Conservation (phyloP, 2,113 vertebrate species). For the Butorides virescens region DNA sequence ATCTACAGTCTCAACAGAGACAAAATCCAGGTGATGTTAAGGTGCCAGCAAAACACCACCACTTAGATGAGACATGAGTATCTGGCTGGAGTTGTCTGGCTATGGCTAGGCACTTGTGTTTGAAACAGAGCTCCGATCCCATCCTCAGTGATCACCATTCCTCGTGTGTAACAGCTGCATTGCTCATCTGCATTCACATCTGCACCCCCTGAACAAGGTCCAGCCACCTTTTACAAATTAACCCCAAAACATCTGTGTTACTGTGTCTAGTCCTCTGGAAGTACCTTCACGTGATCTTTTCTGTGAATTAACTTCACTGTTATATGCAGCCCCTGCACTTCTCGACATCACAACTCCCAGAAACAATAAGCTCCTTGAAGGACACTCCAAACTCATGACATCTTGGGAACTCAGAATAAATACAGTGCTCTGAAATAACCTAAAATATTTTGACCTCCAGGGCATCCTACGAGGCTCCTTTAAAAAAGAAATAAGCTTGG, state of each 20-base stretch:
- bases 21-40: background rate
- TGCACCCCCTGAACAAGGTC: background rate
- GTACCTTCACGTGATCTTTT: background rate
- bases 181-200: background rate
- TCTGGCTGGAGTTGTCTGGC: background rate
- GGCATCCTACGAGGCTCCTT: background rate
- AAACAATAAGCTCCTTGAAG: background rate
- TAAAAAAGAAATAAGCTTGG: background rate
- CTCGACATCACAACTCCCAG: background rate
- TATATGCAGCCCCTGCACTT: background rate
- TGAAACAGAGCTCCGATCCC: background rate
- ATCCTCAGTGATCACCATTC: background rate
- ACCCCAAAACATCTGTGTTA: background rate
- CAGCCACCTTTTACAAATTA: background rate
- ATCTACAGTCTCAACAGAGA: background rate
- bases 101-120: background rate
- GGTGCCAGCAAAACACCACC: background rate
- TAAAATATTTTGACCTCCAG: background rate
- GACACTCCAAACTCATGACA: background rate
- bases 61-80: accelerated
- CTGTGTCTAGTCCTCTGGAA: background rate
- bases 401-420: background rate
- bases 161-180: background rate
- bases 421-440: background rate
- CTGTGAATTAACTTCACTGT: background rate